Base-by-base conservation (phyloP, 2,113 vertebrate genomes). In the Callocephalon fimbriatum region DNA sequence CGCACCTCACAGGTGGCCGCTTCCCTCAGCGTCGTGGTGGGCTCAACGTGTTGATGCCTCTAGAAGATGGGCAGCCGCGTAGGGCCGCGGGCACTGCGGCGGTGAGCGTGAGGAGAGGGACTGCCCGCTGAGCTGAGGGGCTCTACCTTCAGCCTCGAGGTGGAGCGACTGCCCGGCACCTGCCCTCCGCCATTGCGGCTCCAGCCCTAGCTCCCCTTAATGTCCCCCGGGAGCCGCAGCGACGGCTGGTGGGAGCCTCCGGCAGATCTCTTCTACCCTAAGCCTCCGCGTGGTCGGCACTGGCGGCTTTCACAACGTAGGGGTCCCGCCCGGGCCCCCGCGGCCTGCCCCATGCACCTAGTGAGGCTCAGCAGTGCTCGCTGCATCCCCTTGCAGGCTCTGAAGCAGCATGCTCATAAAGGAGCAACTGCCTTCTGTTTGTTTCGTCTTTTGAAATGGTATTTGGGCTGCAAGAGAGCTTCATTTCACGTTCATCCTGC, bases 381-480 rank as follows among this genome's bases (percentile, higher is more conserved):
- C 38, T 26, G 38, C 27, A 18, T 23, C 82, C 17, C 40, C 2
- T 1, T 8, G 48, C 17, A 15, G 70, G 23, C 35, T 40, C 25
- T 21, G 44, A 35, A 31, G 15, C 8, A 18, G 17, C n/a, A 7
- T 0, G 6, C 35, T 14, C 15, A 4, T 7, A 4, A 19, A 37
- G 16, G 20, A 26, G 10, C 9, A 12, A 3, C 20, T 35, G 16
- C 15, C 5, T 21, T 45, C 16, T 8, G 0, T 45, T 10, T 35
- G 9, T 21, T 63, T 76, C 14, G 13, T 32, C 61, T 16, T 40
- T n/a, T 26, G 3, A 29, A 45, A 27, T 0, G 3, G 17, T 38
- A 9, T 44, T 20, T 4, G 10, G 12, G 27, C 44, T 23, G 35
- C 47, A 17, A 47, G 9, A 56, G 54, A 56, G 35, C 50, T 65